These are phyloP conservation scores for Oryzaephilus surinamensis DNA, from an alignment of 1,140 invertebrate genomes.

Conservation along the genomic window DNA sequence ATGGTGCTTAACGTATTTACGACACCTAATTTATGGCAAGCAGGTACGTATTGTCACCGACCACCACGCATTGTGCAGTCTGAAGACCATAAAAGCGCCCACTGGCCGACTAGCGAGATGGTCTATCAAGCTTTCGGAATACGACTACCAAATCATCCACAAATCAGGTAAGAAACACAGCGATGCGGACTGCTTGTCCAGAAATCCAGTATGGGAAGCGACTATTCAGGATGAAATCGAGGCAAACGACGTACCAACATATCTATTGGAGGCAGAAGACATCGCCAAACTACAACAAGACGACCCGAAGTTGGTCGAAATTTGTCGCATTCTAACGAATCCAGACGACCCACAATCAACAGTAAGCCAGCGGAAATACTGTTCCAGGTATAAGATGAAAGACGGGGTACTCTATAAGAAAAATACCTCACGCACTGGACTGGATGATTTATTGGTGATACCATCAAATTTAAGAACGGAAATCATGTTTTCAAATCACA, in stretches of 20 bases:
- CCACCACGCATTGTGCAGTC: slow-evolving; percentile 38
- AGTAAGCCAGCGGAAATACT: too few relatives aligned
- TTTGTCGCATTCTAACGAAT: background rate
- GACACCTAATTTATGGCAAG: slow-evolving; percentile 2
- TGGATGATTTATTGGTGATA: too few relatives aligned
- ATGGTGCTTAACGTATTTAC: background rate
- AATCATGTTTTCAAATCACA: too few relatives aligned
- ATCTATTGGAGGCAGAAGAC: background rate
- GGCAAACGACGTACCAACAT: slow-evolving; percentile 3
- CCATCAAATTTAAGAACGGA: too few relatives aligned
- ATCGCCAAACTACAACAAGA: background rate
- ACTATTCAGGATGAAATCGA: background rate
- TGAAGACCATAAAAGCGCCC: slow-evolving; percentile 33
- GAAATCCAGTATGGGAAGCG: slow-evolving; percentile 11
- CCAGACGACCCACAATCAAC: background rate
- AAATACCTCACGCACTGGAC: too few relatives aligned
- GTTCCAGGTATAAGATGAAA: too few relatives aligned
- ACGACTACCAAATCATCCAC: slow-evolving; percentile 20
- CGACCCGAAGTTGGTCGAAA: background rate
- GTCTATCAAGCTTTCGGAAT: slow-evolving; percentile 21
- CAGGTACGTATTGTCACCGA: slow-evolving; percentile 19
- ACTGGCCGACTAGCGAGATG: slow-evolving; percentile 28
- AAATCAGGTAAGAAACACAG: slow-evolving; percentile 18
- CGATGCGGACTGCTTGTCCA: slow-evolving; percentile 28
- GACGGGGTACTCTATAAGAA: too few relatives aligned